phyloP scores from a whole-genome alignment of 2,113 vertebrate species.

The Theristicus caerulescens region DNA sequence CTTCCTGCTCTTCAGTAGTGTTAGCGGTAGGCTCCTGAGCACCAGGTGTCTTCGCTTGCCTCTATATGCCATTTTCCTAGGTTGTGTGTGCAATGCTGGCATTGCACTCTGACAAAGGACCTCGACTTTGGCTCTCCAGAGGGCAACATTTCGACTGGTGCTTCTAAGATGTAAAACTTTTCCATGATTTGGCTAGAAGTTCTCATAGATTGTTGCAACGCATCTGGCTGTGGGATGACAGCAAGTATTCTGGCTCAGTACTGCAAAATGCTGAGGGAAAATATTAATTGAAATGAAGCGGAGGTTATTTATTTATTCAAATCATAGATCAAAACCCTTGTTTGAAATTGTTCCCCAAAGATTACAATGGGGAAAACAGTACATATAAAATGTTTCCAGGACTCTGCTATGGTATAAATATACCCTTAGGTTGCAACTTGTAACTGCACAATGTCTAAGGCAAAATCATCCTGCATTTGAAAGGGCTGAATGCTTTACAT shows the following conservation, averaged over 20 bases:
- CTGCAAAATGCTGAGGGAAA: not conserved
- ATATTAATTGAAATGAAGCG: not conserved
- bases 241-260: not conserved
- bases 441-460: not conserved
- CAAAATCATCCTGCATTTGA: not conserved
- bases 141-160: accelerated
- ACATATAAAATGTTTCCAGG: not conserved
- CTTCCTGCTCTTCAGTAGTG: not conserved
- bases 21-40: not conserved
- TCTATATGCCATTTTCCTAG: not conserved
- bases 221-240: not conserved
- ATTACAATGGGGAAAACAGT: not conserved
- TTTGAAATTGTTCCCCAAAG: not conserved
- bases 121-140: not conserved
- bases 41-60: not conserved
- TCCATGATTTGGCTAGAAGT: not conserved
- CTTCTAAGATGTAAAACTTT: not conserved
- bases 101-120: not conserved
- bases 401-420: not conserved
- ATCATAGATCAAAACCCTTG: not conserved
- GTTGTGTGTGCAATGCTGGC: not conserved
- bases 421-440: not conserved
- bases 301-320: not conserved
- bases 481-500: not conserved
- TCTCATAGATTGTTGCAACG: not conserved